Evolutionary conservation across 1,140 invertebrate species (phyloP), one percentile per base, ranked within the genome.

Genomic region (Drosophila lacteicornis): DNA sequence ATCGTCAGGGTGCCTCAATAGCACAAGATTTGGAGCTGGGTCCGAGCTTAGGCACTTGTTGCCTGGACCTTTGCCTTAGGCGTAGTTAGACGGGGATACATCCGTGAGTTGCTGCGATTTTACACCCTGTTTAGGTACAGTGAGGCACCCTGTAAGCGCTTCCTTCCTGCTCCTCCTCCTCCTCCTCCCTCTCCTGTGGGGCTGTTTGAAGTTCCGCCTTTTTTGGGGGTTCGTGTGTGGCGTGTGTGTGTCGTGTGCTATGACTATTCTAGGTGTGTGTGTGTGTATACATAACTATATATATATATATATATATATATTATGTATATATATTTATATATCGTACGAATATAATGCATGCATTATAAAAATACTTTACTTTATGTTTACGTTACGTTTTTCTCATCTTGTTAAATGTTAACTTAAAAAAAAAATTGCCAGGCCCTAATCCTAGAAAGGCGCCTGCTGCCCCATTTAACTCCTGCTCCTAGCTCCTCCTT

Each of bases 281-380:
- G 51, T 76, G 70, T 86, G 49, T 86, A 69, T 86, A 76, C 68
- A 83, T 83, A 83, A 62, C 51, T 82, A 65, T 63, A 47, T 51
- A 43, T 85, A 86, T 87, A 73, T 67, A 45, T 76, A 76, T 83
- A 58, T 70, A 58, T 79, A 66, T 22, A n/a, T n/a, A n/a, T 3
- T 70, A 61, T 75, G 40, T 78, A 43, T 75, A 81, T 79, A 63
- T 79, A 56, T 76, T 67, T 75, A 74, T 78, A 78, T 85, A 90
- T 65, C 59, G 79, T 91, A 91, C 67, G 85, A 88, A 88, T 91
- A 91, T 91, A 91, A 91, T 91, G 90, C 91, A 91, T 91, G 91
- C 90, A 90, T 87, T 91, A 91, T 91, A 91, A 91, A 91, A 91
- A 91, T 91, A 91, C 91, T 86, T 86, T 85, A 70, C 79, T 67